Conservation (phyloP, 2,113 vertebrate genomes). For the Callionymus lyra region DNA sequence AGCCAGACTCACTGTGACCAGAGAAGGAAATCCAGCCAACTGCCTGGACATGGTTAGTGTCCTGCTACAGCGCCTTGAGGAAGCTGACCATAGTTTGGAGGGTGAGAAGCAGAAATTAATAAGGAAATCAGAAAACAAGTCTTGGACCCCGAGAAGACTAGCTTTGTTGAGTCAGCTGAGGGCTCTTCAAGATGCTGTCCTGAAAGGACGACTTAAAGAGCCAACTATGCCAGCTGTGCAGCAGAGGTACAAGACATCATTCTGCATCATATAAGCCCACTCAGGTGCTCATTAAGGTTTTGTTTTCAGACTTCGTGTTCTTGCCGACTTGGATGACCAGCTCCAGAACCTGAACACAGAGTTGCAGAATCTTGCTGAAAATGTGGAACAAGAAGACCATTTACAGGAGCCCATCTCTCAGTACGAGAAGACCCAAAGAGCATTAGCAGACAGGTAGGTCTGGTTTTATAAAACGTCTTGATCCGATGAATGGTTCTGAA, state of each 20-base stretch:
- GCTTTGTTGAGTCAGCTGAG: constrained; percentile 71
- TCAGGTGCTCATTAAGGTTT: background rate
- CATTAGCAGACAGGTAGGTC: constrained; percentile 71
- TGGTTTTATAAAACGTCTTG: background rate
- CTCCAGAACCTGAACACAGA: constrained; percentile 68
- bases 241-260: constrained; percentile 67
- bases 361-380: constrained; percentile 63
- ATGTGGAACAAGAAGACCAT: constrained; percentile 51
- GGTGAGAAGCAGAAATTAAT: constrained; percentile 46
- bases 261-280: background rate
- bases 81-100: constrained; percentile 6
- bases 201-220: constrained; percentile 76
- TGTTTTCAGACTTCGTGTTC: constrained; percentile 68
- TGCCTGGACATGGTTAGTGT: constrained; percentile 71
- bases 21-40: constrained; percentile 45
- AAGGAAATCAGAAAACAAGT: constrained; percentile 51
- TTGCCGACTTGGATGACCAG: constrained; percentile 73
- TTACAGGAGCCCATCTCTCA: constrained; percentile 59
- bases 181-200: constrained; percentile 64
- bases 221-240: constrained; percentile 82
- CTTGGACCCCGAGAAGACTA: constrained; percentile 61
- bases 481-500: background rate
- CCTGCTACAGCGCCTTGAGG: constrained; percentile 55
- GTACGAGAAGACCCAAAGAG: constrained; percentile 73
- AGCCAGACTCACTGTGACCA: constrained; percentile 65